Percentiles rank a stretch among this genome's conserved stretches.
Conservation (phyloP, 2,113 vertebrate species). For the Ailuropoda melanoleuca region DNA sequence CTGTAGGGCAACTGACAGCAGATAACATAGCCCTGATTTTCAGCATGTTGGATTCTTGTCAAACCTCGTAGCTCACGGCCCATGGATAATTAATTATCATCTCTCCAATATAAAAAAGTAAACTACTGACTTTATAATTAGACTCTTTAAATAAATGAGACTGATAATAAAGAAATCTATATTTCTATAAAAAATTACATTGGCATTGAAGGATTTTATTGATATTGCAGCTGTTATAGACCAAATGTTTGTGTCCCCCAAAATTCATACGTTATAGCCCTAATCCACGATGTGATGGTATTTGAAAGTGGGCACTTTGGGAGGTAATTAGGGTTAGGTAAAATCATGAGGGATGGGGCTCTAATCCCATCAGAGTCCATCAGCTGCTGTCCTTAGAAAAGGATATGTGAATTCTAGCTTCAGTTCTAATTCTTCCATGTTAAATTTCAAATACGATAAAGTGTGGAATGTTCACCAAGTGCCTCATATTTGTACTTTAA, state of each 20-base stretch:
- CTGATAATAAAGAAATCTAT: not conserved
- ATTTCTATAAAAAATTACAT: not conserved
- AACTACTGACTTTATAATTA: not conserved
- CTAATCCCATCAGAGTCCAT: not conserved
- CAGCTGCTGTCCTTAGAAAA: not conserved
- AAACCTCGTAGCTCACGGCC: not conserved
- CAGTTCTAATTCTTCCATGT: not conserved
- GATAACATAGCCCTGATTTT: not conserved
- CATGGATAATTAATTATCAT: not conserved
- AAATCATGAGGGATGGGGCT: not conserved
- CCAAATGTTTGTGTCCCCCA: not conserved
- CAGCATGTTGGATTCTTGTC: not conserved
- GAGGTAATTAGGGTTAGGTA: not conserved
- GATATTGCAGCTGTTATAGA: not conserved
- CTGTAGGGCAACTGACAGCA: not conserved
- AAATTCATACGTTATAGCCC: not conserved
- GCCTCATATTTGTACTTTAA: not conserved
- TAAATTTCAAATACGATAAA: slow-evolving; percentile 37
- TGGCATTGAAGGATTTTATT: not conserved
- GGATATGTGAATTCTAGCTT: not conserved
- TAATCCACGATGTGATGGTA: no score
- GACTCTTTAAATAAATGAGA: not conserved
- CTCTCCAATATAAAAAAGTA: not conserved
- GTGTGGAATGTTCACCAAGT: not conserved
- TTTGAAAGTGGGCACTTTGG: not conserved